Evolutionary conservation across 2,113 vertebrate species (phyloP).

Genomic region (rat (Rattus norvegicus)): DNA sequence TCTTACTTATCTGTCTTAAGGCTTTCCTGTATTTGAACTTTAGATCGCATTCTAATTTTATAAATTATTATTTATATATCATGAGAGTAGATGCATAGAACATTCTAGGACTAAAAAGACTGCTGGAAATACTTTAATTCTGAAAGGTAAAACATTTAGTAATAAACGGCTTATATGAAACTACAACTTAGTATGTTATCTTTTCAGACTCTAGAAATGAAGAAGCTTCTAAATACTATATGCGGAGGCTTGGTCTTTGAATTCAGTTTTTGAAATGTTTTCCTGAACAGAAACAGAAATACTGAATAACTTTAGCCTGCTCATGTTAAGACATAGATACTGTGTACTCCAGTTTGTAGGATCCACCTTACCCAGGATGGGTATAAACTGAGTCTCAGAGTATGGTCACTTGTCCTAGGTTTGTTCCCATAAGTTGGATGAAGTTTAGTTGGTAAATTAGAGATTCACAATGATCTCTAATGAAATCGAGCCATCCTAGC

Average conservation of each 20-base stretch:
- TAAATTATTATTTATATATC: conserved; percentile 32
- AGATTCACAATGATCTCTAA: too few relatives aligned
- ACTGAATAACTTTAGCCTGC: not conserved
- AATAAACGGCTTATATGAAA: not conserved
- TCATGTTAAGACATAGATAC: not conserved
- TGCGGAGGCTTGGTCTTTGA: not conserved
- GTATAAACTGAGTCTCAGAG: not conserved
- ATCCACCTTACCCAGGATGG: too few relatives aligned
- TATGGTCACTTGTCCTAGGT: not conserved
- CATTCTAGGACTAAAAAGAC: conserved; percentile 12
- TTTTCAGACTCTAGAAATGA: not conserved
- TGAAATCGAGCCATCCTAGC: too few relatives aligned
- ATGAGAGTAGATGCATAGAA: not conserved
- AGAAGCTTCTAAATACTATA: not conserved
- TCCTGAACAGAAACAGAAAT: not conserved
- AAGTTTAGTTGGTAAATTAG: not conserved
- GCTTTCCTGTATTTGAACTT: conserved; percentile 23
- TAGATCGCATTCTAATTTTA: conserved; percentile 1
- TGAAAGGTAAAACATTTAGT: not conserved
- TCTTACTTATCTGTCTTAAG: not conserved
- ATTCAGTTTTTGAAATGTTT: conserved; percentile 28
- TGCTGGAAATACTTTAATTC: conserved; percentile 32
- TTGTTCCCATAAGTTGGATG: not conserved
- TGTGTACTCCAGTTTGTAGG: not conserved
- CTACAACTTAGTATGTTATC: not conserved